Evolutionary conservation across 2,888 invertebrate genomes (phyloP), one percentile per base, ranked within the genome.

Genomic region (Diarsia brunnea): DNA sequence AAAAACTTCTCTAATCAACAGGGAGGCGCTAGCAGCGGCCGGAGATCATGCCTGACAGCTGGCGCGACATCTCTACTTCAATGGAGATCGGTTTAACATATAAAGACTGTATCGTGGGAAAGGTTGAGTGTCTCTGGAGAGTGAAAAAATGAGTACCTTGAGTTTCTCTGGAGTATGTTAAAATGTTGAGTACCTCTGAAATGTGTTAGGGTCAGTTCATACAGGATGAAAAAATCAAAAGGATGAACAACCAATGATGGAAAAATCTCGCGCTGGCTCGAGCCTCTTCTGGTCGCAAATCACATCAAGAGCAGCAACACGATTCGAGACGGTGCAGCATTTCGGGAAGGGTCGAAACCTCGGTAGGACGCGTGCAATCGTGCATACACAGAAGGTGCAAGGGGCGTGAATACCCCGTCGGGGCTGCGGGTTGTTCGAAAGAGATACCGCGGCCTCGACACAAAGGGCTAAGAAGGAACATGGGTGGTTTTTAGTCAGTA

Each of bases 1-100:
- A 4, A 38, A 8, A 38, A 38, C 38, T 38, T 19, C 2, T 70
- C 16, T 55, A n/a, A 16, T 2, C 24, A 21, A 66, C 67, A 97
- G 99, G 85, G 99, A 99, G 96, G 97, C 98, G 0, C 96, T 98
- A 87, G 97, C 97, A 0, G 97, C 97, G 3, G 98, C 98, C 45
- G 97, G 98, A 0, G 98, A 98, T 90, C 93, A 98, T 97, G 90
- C 89, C 84, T 90, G 89, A 89, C 88, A 87, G 64, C 72, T 75
- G 65, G 79, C 58, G 49, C 77, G 83, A 49, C 80, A 80, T 49
- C 79, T 90, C 49, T 75, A 85, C 68, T 91, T 91, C 27, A 84
- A 70, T 63, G 85, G 69, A 47, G 90, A 87, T 82, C 87, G 87
- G 75, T 86, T 90, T 71, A 81, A 79, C 24, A 78, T 86, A 38